phyloP scores from a whole-genome alignment of 2,113 vertebrate species.

The Podocnemis expansa region DNA sequence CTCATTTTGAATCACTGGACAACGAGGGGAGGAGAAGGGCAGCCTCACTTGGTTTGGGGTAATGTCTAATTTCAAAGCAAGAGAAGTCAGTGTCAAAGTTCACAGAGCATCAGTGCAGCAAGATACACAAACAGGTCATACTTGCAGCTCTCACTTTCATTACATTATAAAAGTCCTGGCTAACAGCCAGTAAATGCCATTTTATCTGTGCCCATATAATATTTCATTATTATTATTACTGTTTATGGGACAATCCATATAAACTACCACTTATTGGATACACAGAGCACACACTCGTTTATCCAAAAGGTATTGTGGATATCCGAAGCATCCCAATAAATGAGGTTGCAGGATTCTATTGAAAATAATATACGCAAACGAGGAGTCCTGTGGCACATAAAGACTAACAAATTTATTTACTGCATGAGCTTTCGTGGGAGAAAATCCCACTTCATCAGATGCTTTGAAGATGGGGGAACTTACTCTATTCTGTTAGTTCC shows the following conservation, averaged over 20 bases:
- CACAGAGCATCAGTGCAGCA: not conserved
- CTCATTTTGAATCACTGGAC: fast-evolving
- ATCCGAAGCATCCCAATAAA: not conserved
- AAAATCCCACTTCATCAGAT: no score
- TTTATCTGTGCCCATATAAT: fast-evolving
- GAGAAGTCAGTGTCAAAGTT: not conserved
- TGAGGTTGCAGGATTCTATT: not conserved
- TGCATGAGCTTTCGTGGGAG: no score
- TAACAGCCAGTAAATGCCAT: not conserved
- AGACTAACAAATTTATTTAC: no score
- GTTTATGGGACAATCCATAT: not conserved
- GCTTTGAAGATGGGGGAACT: no score
- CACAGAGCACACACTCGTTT: not conserved
- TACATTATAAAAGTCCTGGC: not conserved
- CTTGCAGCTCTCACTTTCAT: not conserved
- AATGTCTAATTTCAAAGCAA: not conserved
- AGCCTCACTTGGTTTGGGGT: not conserved
- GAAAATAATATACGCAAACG: no score
- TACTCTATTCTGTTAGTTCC: no score
- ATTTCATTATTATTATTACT: not conserved
- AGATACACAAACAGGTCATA: not conserved
- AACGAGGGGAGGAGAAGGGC: not conserved
- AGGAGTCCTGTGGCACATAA: no score
- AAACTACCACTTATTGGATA: not conserved
- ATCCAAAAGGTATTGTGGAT: not conserved